Evolutionary conservation across 2,888 invertebrate species (phyloP), one percentile per base, ranked within the genome.

Genomic region (Perdita meconis): DNA sequence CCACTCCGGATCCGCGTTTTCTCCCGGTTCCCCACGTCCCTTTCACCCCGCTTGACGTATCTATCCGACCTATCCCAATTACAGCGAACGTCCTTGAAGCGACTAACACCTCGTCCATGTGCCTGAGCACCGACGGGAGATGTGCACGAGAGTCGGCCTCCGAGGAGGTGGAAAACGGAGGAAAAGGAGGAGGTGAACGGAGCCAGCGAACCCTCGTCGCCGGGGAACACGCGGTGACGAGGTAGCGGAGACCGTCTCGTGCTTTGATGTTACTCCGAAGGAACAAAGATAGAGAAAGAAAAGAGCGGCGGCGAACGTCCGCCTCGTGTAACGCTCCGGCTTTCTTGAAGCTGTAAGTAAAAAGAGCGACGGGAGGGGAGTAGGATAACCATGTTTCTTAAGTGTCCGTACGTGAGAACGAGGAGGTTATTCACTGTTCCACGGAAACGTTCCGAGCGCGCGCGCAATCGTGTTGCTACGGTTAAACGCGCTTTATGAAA

Each of bases 11-110:
- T 26, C 50, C 30, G 30, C 30, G 10, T 50, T 51, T 24, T 10
- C 13, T 74, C 64, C 12, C n/a, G 16, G 22, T 44, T 44, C 8
- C 16, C 44, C 51, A 34, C 30, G 8, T 24, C 24, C 40, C 36
- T 38, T 60, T 38, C 61, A 64, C 44, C 68, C 64, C 13, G 53
- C 63, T 74, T 65, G 66, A 82, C 78, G 74, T 80, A 82, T 86
- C 88, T 83, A 86, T 86, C 88, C 90, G 90, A 90, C 90, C 90
- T 90, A 90, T 90, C 90, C 90, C 90, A 90, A 90, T 90, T 90
- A 89, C 87, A 87, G 86, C 81, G 77, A 89, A 89, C 90, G 90
- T 90, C 90, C 90, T 90, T 90, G 90, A 90, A 88, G 87, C 88
- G 89, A 90, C 89, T 89, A 90, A 88, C 86, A 85, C 88, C 84